Evolutionary conservation across 2,888 invertebrate genomes (phyloP).

Genomic region (Polydrusus cervinus): DNA sequence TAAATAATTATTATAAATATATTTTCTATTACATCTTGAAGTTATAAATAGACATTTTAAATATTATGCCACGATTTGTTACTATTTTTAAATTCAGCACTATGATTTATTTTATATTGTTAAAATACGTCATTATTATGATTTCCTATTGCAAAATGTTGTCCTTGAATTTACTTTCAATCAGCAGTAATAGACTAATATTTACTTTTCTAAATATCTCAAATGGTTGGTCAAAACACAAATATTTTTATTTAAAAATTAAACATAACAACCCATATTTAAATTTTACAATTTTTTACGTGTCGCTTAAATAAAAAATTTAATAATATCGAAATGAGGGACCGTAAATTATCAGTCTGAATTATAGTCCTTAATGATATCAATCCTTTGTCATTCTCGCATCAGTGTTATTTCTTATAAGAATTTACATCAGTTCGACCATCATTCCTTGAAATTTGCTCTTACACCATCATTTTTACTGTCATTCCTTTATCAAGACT

Average conservation of each 20-base stretch:
- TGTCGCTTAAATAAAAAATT: not conserved
- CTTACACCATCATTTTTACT: no score
- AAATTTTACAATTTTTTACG: no score
- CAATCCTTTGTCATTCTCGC: no score
- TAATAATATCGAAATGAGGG: no score
- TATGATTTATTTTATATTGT: constrained; percentile 28
- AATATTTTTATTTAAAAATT: not conserved
- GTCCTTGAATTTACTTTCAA: constrained; percentile 42
- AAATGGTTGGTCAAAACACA: constrained; percentile 1
- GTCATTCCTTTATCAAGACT: no score
- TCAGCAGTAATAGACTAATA: constrained; percentile 18
- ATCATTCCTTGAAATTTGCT: no score
- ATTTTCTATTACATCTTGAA: not conserved
- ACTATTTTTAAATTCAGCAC: constrained; percentile 34
- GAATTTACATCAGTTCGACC: no score
- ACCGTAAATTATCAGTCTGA: no score
- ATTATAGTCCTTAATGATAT: no score
- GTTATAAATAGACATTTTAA: constrained; percentile 31
- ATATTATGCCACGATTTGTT: constrained; percentile 19
- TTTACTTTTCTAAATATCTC: constrained; percentile 15
- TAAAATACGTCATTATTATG: constrained; percentile 40
- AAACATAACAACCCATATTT: not conserved
- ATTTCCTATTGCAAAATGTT: constrained; percentile 36
- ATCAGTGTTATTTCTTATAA: no score
- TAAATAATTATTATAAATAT: constrained; percentile 15